These are phyloP conservation scores for Palloptera scutellata DNA, from an alignment of 2,888 invertebrate species.

Conservation along the genomic window DNA sequence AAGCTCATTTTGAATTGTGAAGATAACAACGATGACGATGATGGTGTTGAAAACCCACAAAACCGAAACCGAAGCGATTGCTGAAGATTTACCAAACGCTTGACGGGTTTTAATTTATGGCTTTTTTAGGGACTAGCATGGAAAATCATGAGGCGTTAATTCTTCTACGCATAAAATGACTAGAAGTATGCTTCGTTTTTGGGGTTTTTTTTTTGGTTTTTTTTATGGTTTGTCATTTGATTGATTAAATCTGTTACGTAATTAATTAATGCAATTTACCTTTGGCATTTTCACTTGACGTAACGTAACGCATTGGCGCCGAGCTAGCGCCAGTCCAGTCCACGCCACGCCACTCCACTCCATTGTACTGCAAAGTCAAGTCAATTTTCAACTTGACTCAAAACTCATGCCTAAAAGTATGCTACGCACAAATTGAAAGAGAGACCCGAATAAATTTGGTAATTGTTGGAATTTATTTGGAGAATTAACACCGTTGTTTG, in stretches of 20 bases:
- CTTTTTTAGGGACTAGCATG: not conserved
- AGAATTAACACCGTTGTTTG: slow-evolving; percentile 15
- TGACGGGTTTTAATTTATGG: slow-evolving; percentile 3
- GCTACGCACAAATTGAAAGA: too few species aligned
- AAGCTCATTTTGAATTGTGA: too few species aligned
- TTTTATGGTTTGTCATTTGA: slow-evolving; percentile 16
- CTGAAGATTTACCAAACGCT: not conserved
- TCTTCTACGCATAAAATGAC: too few species aligned
- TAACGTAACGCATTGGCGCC: too few species aligned
- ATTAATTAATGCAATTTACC: slow-evolving; percentile 27
- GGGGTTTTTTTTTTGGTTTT: not conserved
- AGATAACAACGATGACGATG: too few species aligned
- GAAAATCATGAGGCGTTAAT: not conserved
- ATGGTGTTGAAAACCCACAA: too few species aligned
- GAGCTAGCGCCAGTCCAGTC: too few species aligned
- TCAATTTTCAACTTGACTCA: too few species aligned
- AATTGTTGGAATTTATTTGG: slow-evolving; percentile 27
- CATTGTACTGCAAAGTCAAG: too few species aligned
- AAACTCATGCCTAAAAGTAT: too few species aligned
- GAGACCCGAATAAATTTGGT: slow-evolving; percentile 19
- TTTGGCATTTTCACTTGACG: slow-evolving; percentile 9
- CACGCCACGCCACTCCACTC: too few species aligned
- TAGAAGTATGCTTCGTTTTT: not conserved
- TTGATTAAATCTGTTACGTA: slow-evolving; percentile 27
- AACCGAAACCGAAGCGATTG: too few species aligned